phyloP scores from a whole-genome alignment of 2,888 invertebrate species.

The Dryocosmus kuriphilus region DNA sequence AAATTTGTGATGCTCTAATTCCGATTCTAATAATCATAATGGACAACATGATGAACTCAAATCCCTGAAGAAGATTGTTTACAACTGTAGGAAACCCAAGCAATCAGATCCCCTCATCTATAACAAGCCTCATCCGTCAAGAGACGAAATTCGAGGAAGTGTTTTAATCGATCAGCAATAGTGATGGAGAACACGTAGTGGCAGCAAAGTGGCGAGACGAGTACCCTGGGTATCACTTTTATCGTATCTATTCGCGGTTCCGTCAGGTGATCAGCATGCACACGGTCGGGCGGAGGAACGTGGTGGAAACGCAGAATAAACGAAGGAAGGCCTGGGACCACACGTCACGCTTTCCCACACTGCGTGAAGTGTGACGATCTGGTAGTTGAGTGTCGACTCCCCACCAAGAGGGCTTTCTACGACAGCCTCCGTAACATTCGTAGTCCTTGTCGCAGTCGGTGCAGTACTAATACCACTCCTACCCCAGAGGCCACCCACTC shows the following conservation, averaged over 20 bases:
- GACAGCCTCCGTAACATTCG: slow-evolving; percentile 27
- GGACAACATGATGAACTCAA: not conserved
- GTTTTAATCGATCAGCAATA: slow-evolving; percentile 18
- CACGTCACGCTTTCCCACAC: slow-evolving; percentile 30
- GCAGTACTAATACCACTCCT: slow-evolving; percentile 41
- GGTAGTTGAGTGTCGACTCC: slow-evolving; percentile 31
- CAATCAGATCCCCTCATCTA: not conserved
- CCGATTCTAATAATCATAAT: not conserved
- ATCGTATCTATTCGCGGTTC: slow-evolving; percentile 23
- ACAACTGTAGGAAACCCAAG: not conserved
- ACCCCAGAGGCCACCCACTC: slow-evolving; percentile 54
- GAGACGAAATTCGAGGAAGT: slow-evolving; percentile 20
- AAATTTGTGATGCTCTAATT: not conserved
- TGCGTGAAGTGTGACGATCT: slow-evolving; percentile 41
- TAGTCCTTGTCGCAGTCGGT: slow-evolving; percentile 13
- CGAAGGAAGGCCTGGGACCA: slow-evolving; percentile 27
- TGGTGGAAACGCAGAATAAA: slow-evolving; percentile 22
- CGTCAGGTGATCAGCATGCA: slow-evolving; percentile 18
- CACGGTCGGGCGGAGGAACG: not conserved
- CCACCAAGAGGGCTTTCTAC: slow-evolving; percentile 25
- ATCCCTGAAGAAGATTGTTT: not conserved
- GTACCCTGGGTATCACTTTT: slow-evolving; percentile 13
- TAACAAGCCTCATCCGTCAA: not conserved
- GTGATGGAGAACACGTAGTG: slow-evolving; percentile 11
- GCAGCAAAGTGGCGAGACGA: slow-evolving; percentile 19